Conservation (phyloP, 1,140 invertebrate genomes). For the Galleria mellonella region DNA sequence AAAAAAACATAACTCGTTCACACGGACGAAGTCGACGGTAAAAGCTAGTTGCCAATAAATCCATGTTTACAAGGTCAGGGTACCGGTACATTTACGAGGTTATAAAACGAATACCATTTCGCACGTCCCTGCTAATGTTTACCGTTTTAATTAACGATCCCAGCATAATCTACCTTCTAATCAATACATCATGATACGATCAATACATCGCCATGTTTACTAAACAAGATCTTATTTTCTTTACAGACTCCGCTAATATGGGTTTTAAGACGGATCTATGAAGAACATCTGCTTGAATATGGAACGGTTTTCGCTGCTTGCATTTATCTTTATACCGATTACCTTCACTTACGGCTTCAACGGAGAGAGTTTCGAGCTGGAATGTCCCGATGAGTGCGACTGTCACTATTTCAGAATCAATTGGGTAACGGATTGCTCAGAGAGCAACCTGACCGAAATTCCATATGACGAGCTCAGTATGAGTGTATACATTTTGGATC, state of each 20-base stretch:
- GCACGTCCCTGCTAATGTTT: constrained; percentile 10
- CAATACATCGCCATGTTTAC: too few species aligned
- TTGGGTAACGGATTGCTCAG: constrained; percentile 85
- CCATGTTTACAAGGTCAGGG: constrained; percentile 1
- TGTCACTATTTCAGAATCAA: constrained; percentile 85
- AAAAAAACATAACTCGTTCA: too few species aligned
- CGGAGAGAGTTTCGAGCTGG: constrained; percentile 78
- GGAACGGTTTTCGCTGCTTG: constrained; percentile 25
- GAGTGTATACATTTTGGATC: constrained; percentile 82
- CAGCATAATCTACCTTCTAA: constrained; percentile 11
- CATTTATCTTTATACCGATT: constrained; percentile 25
- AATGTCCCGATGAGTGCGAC: constrained; percentile 83
- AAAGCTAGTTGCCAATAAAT: too few species aligned
- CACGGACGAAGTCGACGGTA: too few species aligned
- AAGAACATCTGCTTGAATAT: constrained; percentile 18
- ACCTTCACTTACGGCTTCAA: constrained; percentile 60
- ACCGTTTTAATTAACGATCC: constrained; percentile 14
- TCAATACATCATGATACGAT: constrained; percentile 9
- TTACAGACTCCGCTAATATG: constrained; percentile 35
- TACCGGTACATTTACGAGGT: not conserved
- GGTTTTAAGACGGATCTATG: constrained; percentile 8
- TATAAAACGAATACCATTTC: constrained; percentile 2
- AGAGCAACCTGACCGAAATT: constrained; percentile 82
- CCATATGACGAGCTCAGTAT: constrained; percentile 80
- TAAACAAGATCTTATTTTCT: constrained; percentile 9